Evolutionary conservation across 2,888 invertebrate species (phyloP).

Genomic region (Drosophila barbarae): DNA sequence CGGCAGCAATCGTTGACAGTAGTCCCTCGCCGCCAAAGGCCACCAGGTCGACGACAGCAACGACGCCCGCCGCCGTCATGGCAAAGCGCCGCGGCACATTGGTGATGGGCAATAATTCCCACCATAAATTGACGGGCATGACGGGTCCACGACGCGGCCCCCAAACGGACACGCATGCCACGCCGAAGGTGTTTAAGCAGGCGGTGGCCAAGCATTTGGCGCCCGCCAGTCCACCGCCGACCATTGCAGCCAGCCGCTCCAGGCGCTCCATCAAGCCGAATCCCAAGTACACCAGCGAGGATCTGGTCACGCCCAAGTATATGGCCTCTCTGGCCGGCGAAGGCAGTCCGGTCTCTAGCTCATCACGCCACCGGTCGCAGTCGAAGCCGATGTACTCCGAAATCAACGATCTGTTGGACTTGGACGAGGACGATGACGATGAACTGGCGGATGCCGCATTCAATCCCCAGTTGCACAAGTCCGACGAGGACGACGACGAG

Average conservation of each 20-base stretch:
- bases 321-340: constrained; percentile 44
- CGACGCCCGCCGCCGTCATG: constrained; percentile 1
- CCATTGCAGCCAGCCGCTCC: constrained; percentile 77
- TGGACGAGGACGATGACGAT: constrained; percentile 54
- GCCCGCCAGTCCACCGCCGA: constrained; percentile 61
- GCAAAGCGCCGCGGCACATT: constrained; percentile 22
- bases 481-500: constrained; percentile 61
- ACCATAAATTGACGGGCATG: constrained; percentile 12
- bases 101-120: constrained; percentile 4
- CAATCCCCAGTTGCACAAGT: constrained; percentile 62
- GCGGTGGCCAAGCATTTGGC: constrained; percentile 17
- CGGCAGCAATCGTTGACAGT: neutral
- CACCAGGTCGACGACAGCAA: neutral
- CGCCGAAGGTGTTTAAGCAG: constrained; percentile 59
- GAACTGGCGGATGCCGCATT: constrained; percentile 61
- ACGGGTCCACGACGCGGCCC: constrained; percentile 5
- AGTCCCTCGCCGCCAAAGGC: neutral
- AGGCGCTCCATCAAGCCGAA: constrained; percentile 79
- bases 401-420: constrained; percentile 54
- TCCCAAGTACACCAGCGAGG: constrained; percentile 79
- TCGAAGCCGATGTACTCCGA: constrained; percentile 54
- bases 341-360: constrained; percentile 7
- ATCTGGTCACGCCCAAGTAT: constrained; percentile 76
- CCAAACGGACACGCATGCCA: constrained; percentile 14
- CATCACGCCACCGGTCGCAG: neutral